Evolutionary conservation across 2,797 vertebrate species (phyloP).

Genomic region (Melanotaenia boesemani): DNA sequence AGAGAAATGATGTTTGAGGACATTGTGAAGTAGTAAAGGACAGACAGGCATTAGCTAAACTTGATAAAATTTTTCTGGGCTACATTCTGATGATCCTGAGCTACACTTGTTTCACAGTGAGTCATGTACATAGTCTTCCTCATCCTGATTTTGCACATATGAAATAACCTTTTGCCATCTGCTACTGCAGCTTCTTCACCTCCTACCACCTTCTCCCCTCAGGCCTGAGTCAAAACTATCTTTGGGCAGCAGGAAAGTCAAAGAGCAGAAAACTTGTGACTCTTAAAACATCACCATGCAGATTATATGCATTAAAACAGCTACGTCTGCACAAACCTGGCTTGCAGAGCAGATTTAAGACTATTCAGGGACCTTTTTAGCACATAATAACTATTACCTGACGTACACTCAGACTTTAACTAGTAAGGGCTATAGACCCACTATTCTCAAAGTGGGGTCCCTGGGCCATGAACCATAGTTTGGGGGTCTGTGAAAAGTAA

Average conservation of each 20-base stretch:
- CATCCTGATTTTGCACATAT: not conserved
- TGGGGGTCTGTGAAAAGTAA: too few species aligned
- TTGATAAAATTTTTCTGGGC: not conserved
- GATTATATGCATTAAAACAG: not conserved
- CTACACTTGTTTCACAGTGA: not conserved
- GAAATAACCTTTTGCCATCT: constrained; percentile 36
- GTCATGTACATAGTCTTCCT: not conserved
- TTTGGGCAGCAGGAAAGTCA: constrained; percentile 20
- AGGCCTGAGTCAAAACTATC: not conserved
- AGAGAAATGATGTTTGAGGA: constrained; percentile 33
- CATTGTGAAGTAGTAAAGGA: not conserved
- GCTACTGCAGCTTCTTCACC: constrained; percentile 25
- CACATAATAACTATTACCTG: too few species aligned
- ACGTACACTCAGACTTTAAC: too few species aligned
- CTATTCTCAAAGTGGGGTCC: too few species aligned
- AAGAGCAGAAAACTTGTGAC: not conserved
- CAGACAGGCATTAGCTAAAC: not conserved
- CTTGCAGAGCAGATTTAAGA: too few species aligned
- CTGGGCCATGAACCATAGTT: too few species aligned
- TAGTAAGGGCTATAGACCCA: too few species aligned
- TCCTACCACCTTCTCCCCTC: constrained; percentile 6
- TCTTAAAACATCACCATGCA: not conserved
- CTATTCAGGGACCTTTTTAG: too few species aligned
- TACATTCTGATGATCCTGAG: not conserved
- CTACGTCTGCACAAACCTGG: too few species aligned